These are phyloP conservation scores for Ophion costatus DNA, from an alignment of 2,888 invertebrate species.

Conservation along the genomic window DNA sequence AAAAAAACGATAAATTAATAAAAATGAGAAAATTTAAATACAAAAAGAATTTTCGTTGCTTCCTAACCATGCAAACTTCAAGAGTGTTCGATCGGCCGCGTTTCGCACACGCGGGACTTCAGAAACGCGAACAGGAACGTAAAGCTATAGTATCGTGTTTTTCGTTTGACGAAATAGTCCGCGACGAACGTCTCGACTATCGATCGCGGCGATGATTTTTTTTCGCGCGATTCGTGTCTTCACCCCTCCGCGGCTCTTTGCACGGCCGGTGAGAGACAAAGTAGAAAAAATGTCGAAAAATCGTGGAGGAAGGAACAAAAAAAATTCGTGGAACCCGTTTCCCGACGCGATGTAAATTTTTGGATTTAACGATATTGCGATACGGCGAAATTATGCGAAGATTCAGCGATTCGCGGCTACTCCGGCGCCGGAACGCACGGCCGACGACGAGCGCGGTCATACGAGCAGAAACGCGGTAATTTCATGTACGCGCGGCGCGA, in stretches of 20 bases:
- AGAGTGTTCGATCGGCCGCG: neutral
- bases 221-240: neutral
- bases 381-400: slow-evolving; percentile 35
- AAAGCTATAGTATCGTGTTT: neutral
- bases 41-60: too few species aligned
- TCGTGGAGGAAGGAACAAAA: neutral
- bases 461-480: neutral
- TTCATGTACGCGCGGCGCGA: neutral
- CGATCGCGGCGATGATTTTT: too few species aligned
- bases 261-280: neutral
- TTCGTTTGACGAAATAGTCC: neutral
- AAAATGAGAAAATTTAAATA: too few species aligned
- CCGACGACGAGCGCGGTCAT: too few species aligned
- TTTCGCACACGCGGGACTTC: neutral
- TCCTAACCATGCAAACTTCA: slow-evolving; percentile 40
- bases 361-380: slow-evolving; percentile 6
- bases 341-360: slow-evolving; percentile 15
- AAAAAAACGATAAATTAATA: too few species aligned
- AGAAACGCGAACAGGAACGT: neutral
- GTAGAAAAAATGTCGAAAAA: slow-evolving; percentile 1
- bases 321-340: slow-evolving; percentile 17
- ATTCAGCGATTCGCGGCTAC: slow-evolving; percentile 31
- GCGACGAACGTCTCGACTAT: too few species aligned
- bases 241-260: neutral
- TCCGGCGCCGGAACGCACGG: too few species aligned